phyloP scores from a whole-genome alignment of 2,113 vertebrate genomes.

The Aegotheles bennettii region DNA sequence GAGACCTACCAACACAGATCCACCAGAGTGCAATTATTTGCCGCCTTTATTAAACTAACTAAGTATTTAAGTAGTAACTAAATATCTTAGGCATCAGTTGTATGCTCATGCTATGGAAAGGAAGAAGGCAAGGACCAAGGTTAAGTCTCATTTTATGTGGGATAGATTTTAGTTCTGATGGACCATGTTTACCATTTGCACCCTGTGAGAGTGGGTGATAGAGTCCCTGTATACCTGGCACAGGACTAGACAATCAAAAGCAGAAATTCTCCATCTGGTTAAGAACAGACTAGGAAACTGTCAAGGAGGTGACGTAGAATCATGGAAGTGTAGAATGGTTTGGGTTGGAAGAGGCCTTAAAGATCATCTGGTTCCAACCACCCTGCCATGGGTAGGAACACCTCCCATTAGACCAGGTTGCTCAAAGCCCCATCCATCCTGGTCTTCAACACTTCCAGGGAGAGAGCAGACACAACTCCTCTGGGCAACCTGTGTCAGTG shows the following conservation, averaged over 20 bases:
- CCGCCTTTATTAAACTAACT: neutral
- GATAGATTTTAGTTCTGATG: neutral
- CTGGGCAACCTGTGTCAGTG: too few species aligned
- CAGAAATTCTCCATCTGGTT: neutral
- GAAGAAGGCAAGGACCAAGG: neutral
- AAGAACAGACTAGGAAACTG: neutral
- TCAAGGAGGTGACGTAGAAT: neutral
- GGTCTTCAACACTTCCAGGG: too few species aligned
- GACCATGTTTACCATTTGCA: neutral
- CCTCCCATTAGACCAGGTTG: too few species aligned
- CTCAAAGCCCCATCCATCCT: too few species aligned
- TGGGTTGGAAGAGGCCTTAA: too few species aligned
- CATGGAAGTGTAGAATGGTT: neutral
- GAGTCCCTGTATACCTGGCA: neutral
- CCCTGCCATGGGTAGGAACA: too few species aligned
- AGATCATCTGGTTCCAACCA: too few species aligned
- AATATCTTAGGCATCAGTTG: accelerated
- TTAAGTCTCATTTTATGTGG: neutral
- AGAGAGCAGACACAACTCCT: too few species aligned
- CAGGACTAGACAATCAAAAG: neutral
- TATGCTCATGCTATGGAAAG: neutral
- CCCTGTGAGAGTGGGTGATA: neutral
- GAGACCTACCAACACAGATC: neutral
- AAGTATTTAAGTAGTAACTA: neutral
- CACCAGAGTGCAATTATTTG: neutral